These are phyloP conservation scores for Sinella curviseta DNA, from an alignment of 1,140 invertebrate genomes.

Conservation along the genomic window DNA sequence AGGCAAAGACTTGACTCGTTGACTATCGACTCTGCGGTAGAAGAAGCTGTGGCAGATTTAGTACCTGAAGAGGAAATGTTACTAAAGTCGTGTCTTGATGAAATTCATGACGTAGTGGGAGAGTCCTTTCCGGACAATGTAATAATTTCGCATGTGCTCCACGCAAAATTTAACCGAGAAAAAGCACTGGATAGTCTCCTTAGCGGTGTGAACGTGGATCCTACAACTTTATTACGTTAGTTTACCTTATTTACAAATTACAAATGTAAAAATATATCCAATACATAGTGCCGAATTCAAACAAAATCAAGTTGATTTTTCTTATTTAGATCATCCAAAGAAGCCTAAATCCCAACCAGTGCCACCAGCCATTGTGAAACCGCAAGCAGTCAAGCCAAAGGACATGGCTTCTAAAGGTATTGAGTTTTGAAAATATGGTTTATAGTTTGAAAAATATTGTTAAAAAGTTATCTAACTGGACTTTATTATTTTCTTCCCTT, in stretches of 20 bases:
- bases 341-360: neutral
- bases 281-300: too few species aligned
- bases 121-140: slow-evolving; percentile 70
- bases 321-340: neutral
- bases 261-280: too few species aligned
- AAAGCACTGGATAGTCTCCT: slow-evolving; percentile 72
- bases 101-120: slow-evolving; percentile 76
- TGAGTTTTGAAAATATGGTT: too few species aligned
- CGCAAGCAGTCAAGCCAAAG: neutral
- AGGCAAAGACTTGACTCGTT: slow-evolving; percentile 42
- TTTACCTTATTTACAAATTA: neutral
- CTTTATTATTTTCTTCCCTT: neutral
- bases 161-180: slow-evolving; percentile 70
- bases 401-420: neutral
- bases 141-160: slow-evolving; percentile 66
- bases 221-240: neutral
- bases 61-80: slow-evolving; percentile 48
- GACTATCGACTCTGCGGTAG: slow-evolving; percentile 29
- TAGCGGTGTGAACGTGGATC: neutral
- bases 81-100: slow-evolving; percentile 79
- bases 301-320: neutral
- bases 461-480: too few species aligned
- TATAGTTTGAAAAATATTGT: too few species aligned
- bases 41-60: slow-evolving; percentile 48
- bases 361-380: neutral